These are phyloP conservation scores for Limonius californicus DNA, from an alignment of 1,140 invertebrate species.

Conservation along the genomic window DNA sequence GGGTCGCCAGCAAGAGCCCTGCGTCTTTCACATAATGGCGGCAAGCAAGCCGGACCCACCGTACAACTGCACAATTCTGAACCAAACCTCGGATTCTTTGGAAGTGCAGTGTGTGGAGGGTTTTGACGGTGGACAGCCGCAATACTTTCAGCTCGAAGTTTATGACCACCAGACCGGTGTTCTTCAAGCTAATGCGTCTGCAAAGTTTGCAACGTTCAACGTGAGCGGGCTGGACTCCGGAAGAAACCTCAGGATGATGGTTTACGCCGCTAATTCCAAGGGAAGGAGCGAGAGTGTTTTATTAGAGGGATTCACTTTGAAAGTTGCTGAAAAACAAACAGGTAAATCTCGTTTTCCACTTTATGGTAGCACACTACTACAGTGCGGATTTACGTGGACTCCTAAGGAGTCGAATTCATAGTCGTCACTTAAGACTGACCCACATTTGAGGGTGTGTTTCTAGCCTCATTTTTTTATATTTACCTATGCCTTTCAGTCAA, in stretches of 20 bases:
- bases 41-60: constrained; percentile 77
- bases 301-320: constrained; percentile 64
- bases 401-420: too few relatives aligned
- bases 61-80: constrained; percentile 73
- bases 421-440: too few relatives aligned
- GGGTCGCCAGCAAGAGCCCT: constrained; percentile 64
- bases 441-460: too few relatives aligned
- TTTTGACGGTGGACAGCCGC: constrained; percentile 73
- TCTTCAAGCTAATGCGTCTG: constrained; percentile 66
- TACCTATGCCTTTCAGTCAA: too few relatives aligned
- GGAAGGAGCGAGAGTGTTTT: constrained; percentile 57
- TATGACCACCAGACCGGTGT: constrained; percentile 63
- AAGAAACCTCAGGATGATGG: constrained; percentile 61
- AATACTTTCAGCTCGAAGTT: constrained; percentile 59
- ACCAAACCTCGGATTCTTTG: constrained; percentile 75
- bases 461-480: too few relatives aligned
- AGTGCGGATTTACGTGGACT: too few relatives aligned
- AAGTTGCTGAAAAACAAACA: constrained; percentile 75
- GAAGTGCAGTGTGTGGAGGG: constrained; percentile 70
- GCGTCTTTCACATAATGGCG: constrained; percentile 69
- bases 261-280: constrained; percentile 60
- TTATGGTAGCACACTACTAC: not conserved
- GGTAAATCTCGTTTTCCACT: constrained; percentile 52
- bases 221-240: constrained; percentile 67
- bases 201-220: constrained; percentile 61